A percentile compares a stretch with the other conserved stretches of the same genome.
Evolutionary conservation across 2,113 vertebrate genomes (phyloP).

Genomic region (Otocyon megalotis): DNA sequence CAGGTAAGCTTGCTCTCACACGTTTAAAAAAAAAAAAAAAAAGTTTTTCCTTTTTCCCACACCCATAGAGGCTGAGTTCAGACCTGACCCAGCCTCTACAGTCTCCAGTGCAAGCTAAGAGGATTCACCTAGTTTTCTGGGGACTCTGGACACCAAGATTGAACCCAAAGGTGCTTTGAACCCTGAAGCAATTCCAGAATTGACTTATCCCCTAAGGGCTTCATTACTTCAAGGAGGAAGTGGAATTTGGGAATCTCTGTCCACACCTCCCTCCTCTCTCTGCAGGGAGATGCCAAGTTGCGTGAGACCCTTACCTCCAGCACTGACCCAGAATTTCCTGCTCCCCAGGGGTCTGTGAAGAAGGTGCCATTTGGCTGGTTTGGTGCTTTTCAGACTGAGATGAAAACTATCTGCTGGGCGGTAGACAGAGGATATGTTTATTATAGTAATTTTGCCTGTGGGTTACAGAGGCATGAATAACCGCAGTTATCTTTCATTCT

Average conservation of each 20-base stretch:
- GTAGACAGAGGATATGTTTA: slow-evolving; percentile 62
- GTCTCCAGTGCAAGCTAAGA: neutral
- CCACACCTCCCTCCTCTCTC: neutral
- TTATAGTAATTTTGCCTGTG: slow-evolving; percentile 69
- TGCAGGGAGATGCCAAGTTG: neutral
- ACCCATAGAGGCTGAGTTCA: fast-evolving
- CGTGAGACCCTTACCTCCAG: neutral
- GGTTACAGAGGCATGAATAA: slow-evolving; percentile 49
- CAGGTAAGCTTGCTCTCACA: neutral
- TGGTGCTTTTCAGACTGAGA: slow-evolving; percentile 55
- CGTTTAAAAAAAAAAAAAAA: neutral
- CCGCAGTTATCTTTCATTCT: slow-evolving; percentile 68
- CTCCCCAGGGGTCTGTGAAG: neutral
- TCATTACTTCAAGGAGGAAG: neutral
- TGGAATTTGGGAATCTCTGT: neutral
- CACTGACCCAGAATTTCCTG: neutral
- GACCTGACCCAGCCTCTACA: fast-evolving
- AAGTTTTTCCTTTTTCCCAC: fast-evolving
- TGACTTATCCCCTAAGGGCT: fast-evolving
- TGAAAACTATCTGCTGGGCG: slow-evolving; percentile 60
- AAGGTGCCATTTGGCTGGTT: slow-evolving; percentile 56
- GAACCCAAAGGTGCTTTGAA: neutral
- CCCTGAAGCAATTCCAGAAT: neutral
- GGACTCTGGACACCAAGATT: neutral
- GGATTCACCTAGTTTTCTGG: neutral